Evolutionary conservation across 2,888 invertebrate genomes (phyloP).

Genomic region (Cosmopolites sordidus): DNA sequence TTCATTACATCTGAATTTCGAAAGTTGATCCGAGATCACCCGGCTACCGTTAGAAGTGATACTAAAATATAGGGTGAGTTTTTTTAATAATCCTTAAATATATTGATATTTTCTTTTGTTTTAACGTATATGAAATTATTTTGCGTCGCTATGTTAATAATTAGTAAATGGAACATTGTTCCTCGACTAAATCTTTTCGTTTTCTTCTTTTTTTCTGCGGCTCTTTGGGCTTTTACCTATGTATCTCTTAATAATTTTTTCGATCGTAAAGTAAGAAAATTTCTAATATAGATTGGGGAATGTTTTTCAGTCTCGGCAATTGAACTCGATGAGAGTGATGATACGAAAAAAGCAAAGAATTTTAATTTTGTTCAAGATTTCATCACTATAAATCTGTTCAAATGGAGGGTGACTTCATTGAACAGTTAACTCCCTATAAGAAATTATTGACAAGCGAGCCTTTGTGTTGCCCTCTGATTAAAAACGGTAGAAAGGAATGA

Average conservation of each 20-base stretch:
- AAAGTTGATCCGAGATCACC: conserved; percentile 20
- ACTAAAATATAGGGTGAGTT: conserved; percentile 7
- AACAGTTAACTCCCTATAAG: conserved; percentile 24
- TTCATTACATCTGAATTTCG: conserved; percentile 42
- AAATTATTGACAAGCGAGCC: conserved; percentile 26
- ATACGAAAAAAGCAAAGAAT: conserved; percentile 40
- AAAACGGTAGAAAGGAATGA: conserved; percentile 8
- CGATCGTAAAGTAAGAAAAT: too few species aligned
- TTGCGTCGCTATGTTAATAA: too few species aligned
- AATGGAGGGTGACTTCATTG: conserved; percentile 33
- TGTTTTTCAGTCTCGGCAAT: too few species aligned
- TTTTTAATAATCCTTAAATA: too few species aligned
- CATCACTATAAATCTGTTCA: conserved; percentile 47
- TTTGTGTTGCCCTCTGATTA: conserved; percentile 20
- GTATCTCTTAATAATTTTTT: too few species aligned
- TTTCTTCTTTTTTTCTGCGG: too few species aligned
- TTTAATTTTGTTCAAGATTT: conserved; percentile 48
- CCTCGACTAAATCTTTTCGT: too few species aligned
- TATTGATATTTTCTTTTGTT: too few species aligned
- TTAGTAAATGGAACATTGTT: too few species aligned
- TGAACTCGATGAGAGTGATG: conserved; percentile 16
- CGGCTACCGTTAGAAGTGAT: conserved; percentile 20
- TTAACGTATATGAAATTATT: too few species aligned
- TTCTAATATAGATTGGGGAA: too few species aligned
- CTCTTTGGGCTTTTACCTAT: too few species aligned